These are phyloP conservation scores for Platycheirus albimanus DNA, from an alignment of 2,888 invertebrate species.

Conservation along the genomic window DNA sequence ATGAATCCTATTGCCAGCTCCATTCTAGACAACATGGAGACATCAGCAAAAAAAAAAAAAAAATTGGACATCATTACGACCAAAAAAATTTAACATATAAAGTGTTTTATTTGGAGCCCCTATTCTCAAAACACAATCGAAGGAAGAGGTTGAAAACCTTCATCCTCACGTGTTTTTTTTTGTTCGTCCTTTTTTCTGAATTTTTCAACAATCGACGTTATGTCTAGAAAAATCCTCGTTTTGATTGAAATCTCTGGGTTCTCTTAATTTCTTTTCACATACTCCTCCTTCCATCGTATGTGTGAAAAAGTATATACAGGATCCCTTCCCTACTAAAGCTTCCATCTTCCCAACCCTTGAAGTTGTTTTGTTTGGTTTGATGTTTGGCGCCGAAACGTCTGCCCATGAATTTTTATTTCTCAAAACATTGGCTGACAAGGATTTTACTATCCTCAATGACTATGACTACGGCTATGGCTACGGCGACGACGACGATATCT, in stretches of 20 bases:
- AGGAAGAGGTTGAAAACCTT: neutral
- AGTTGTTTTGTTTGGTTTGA: constrained; percentile 15
- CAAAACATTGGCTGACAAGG: neutral
- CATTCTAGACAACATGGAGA: constrained; percentile 43
- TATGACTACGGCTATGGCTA: too few relatives aligned
- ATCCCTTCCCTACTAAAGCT: neutral
- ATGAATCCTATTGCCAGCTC: constrained; percentile 25
- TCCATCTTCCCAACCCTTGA: neutral
- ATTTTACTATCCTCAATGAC: neutral
- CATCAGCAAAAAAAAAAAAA: constrained; percentile 21
- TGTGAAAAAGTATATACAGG: neutral
- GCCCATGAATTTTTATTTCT: constrained; percentile 35
- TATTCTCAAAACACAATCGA: neutral
- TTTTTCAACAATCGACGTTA: constrained; percentile 32
- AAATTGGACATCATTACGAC: constrained; percentile 7
- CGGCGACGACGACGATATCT: neutral
- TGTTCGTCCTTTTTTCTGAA: constrained; percentile 8
- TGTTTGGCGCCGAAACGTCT: constrained; percentile 53
- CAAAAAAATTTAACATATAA: constrained; percentile 4
- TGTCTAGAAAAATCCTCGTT: constrained; percentile 34
- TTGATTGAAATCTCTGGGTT: constrained; percentile 16
- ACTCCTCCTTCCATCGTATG: neutral
- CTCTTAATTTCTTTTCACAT: constrained; percentile 2
- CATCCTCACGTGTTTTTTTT: constrained; percentile 22
- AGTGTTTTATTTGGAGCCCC: neutral